Conservation (phyloP, 2,888 invertebrate genomes). For the Oeneis ivallda region DNA sequence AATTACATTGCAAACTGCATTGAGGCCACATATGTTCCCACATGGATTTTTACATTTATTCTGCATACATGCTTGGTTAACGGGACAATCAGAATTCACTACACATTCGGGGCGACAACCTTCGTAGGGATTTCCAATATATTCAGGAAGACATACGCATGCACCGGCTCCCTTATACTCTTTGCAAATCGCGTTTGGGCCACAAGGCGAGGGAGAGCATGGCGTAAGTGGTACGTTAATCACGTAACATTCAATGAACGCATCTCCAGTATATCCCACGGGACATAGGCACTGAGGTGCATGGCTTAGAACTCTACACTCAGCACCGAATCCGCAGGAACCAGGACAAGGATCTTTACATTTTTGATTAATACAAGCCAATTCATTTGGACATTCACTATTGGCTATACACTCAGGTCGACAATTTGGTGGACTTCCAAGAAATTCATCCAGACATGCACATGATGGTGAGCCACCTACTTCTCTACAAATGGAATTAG, state of each 20-base stretch:
- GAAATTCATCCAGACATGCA: conserved; percentile 85
- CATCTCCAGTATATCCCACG: conserved; percentile 83
- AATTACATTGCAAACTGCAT: conserved; percentile 86
- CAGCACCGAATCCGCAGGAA: conserved; percentile 86
- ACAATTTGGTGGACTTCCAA: conserved; percentile 87
- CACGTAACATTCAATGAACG: conserved; percentile 81
- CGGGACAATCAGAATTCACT: conserved; percentile 87
- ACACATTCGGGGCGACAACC: conserved; percentile 89
- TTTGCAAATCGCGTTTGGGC: conserved; percentile 87
- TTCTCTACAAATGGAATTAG: conserved; percentile 84
- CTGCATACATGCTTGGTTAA: conserved; percentile 86
- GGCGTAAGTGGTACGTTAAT: conserved; percentile 78
- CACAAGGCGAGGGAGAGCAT: conserved; percentile 87
- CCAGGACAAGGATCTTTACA: conserved; percentile 89
- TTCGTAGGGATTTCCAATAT: conserved; percentile 89
- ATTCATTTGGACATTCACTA: conserved; percentile 85
- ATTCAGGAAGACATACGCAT: conserved; percentile 85
- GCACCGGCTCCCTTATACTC: conserved; percentile 85
- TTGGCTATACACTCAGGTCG: conserved; percentile 88
- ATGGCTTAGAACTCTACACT: conserved; percentile 88
- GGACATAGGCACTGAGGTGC: conserved; percentile 88
- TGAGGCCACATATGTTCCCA: conserved; percentile 87
- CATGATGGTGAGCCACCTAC: conserved; percentile 85
- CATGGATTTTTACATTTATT: conserved; percentile 89
- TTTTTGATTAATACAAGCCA: conserved; percentile 87